Percentiles rank a stretch among this genome's conserved stretches.
These are phyloP conservation scores for Tetrax tetrax DNA, from an alignment of 2,113 vertebrate species.

Conservation along the genomic window DNA sequence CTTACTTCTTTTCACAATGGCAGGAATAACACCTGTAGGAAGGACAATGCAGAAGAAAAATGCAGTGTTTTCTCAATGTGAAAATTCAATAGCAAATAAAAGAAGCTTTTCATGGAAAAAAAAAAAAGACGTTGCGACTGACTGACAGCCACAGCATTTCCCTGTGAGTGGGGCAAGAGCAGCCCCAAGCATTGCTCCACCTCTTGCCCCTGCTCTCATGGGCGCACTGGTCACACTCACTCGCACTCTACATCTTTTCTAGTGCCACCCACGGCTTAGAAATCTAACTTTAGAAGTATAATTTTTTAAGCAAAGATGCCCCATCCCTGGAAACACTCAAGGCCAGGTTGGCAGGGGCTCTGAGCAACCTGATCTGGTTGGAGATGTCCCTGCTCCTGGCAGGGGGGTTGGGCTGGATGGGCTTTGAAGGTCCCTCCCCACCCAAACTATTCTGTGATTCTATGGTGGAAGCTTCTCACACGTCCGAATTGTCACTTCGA, in stretches of 20 bases:
- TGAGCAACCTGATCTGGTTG: too few species aligned
- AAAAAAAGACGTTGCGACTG: neutral
- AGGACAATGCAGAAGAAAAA: neutral
- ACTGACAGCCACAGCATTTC: neutral
- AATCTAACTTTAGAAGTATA: neutral
- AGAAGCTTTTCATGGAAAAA: neutral
- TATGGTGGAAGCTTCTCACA: neutral
- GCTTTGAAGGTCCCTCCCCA: too few species aligned
- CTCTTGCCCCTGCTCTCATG: neutral
- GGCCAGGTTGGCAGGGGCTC: too few species aligned
- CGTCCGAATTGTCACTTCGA: neutral
- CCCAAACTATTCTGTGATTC: too few species aligned
- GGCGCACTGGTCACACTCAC: fast-evolving
- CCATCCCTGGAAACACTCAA: too few species aligned
- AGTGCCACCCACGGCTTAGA: neutral
- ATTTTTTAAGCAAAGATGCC: neutral
- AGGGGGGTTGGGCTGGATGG: too few species aligned
- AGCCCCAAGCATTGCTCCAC: fast-evolving
- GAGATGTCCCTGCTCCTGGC: too few species aligned
- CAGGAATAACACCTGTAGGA: neutral
- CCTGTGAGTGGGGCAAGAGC: neutral
- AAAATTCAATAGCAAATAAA: neutral
- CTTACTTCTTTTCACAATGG: neutral
- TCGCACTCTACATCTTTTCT: neutral
- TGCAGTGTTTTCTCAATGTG: neutral